A percentile compares a stretch with the other conserved stretches of the same genome.
Conservation (phyloP, 2,113 vertebrate species). For the Donacobius atricapilla region DNA sequence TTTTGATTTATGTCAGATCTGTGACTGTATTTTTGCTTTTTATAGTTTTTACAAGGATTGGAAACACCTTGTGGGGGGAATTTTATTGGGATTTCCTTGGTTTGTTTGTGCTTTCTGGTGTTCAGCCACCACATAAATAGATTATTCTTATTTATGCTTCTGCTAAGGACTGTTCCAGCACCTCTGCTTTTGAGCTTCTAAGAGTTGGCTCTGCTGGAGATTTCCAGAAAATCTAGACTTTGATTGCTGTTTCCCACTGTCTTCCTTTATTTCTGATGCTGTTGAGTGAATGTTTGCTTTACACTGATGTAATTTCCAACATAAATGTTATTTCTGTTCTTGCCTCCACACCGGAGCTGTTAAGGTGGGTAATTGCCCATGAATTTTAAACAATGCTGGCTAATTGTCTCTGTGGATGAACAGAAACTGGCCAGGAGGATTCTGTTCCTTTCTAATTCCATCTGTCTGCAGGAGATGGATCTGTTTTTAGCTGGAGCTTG, state of each 20-base stretch:
- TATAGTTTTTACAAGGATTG: neutral
- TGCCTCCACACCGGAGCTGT: neutral
- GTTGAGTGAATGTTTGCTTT: neutral
- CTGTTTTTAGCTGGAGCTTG: neutral
- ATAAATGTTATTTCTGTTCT: neutral
- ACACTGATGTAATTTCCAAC: neutral
- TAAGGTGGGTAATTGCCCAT: neutral
- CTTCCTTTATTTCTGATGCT: neutral
- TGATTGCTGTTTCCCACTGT: neutral
- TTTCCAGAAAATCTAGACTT: neutral
- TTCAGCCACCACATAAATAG: neutral
- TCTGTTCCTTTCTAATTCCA: neutral
- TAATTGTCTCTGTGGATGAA: neutral
- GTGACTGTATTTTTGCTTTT: neutral
- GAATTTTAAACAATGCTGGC: neutral
- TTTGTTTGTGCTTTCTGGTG: neutral
- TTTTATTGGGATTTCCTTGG: neutral
- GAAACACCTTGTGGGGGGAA: neutral
- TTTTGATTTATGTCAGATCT: neutral
- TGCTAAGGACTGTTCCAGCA: neutral
- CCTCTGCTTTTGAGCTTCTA: neutral
- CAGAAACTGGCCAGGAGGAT: neutral
- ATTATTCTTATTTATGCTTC: neutral
- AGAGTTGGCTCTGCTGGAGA: neutral
- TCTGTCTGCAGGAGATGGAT: neutral